Base-by-base conservation (phyloP, 2,797 vertebrate species). In the Tokudaia tokunoshimensis region DNA sequence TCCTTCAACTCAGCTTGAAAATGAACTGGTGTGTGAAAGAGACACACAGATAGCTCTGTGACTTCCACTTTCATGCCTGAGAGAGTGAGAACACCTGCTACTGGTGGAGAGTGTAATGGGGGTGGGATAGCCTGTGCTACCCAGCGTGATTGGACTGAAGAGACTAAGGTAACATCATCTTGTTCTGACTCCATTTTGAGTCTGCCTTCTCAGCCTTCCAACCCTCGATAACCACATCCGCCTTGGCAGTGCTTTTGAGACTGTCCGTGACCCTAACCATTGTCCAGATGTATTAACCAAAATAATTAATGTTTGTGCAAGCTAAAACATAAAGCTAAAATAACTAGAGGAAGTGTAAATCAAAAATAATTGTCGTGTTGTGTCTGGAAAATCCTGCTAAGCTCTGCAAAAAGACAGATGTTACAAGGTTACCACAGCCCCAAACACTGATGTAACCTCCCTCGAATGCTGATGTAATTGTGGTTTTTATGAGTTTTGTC, bases 301-400 rank as follows among this genome's bases (percentile, higher is more conserved):
- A 86, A 86, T 86, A 86, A 86, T 86, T 70, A 70, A 70, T 70
- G 83, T 86, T 52, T 86, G 83, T 52, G 83, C 83, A 70, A 86
- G 83, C 83, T 70, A 86, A 86, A 86, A 24, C 31, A 70, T 70
- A 70, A 52, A 67, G 67, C 83, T 50, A 86, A 86, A 86, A 70
- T 86, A 86, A 86, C 83, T n/a, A 70, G 63, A 86, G 83, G 83
- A 86, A 86, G 61, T 86, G 63, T 70, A 86, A 86, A 86, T 86
- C 63, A 86, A 50, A 86, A 86, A 86, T 86, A 86, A 86, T 86
- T 86, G 83, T n/a, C 83, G 50, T 86, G 83, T 86, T 86, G 83
- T 86, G 83, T 86, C 83, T 86, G 63, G 83, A 52, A 86, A 86
- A 70, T 86, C 67, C 83, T 86, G 83, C 83, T 86, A 70, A 86